Evolutionary conservation across 2,113 vertebrate species (phyloP).

Genomic region (Eleginops maclovinus): DNA sequence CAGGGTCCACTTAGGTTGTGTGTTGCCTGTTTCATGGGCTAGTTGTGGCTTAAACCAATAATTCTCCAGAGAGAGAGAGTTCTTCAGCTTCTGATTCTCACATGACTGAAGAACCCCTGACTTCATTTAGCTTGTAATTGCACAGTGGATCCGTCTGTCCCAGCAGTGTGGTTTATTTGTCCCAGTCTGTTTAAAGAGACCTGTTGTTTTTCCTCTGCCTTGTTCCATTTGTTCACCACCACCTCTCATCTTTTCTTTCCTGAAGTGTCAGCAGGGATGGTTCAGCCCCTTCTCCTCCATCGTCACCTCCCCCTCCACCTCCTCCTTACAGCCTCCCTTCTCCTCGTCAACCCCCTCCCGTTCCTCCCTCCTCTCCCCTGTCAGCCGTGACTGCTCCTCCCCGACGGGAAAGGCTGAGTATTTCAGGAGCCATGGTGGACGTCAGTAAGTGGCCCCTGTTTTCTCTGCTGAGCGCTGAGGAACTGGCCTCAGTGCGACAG

Average conservation of each 20-base stretch:
- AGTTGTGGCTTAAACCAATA: no score
- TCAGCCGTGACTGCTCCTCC: slow-evolving; percentile 38
- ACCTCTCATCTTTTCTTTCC: slow-evolving; percentile 9
- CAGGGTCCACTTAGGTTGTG: neutral
- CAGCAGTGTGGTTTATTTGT: no score
- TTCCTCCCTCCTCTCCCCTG: slow-evolving; percentile 12
- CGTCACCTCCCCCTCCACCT: slow-evolving; percentile 15
- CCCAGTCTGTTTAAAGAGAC: no score
- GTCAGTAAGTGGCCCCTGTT: slow-evolving; percentile 96
- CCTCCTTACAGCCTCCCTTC: slow-evolving; percentile 14
- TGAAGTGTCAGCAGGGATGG: slow-evolving; percentile 62
- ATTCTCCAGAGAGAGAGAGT: no score
- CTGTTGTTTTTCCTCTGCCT: neutral
- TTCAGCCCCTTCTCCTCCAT: slow-evolving; percentile 38
- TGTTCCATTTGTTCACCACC: neutral
- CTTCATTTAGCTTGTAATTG: no score
- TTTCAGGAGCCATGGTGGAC: slow-evolving; percentile 87
- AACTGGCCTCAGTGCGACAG: slow-evolving; percentile 88
- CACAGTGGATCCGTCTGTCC: no score
- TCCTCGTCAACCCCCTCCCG: slow-evolving; percentile 16
- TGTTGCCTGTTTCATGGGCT: no score
- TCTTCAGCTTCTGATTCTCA: no score
- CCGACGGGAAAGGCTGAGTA: slow-evolving; percentile 2
- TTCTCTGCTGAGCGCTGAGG: slow-evolving; percentile 88
- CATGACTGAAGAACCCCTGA: no score